Conservation (phyloP, 2,113 vertebrate genomes). For the Nesoenas mayeri region DNA sequence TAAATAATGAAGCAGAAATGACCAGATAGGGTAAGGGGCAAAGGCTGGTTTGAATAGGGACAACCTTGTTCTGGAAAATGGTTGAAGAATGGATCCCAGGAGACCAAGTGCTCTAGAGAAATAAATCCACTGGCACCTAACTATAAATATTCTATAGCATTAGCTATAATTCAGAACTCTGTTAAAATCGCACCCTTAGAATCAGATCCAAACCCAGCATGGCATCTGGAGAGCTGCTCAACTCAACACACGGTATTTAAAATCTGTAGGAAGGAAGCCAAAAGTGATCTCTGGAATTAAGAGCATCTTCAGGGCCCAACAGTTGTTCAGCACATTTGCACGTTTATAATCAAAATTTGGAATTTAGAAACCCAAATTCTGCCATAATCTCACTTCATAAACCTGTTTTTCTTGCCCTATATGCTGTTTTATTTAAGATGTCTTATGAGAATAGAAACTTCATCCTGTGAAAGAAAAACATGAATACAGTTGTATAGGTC, state of each 20-base stretch:
- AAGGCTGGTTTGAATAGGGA: not conserved
- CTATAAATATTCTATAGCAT: not conserved
- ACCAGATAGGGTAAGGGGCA: not conserved
- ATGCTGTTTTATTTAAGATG: not conserved
- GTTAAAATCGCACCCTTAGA: not conserved
- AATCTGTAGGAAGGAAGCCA: not conserved
- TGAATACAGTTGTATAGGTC: not conserved
- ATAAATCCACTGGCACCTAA: not conserved
- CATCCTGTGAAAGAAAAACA: not conserved
- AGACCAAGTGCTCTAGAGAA: not conserved
- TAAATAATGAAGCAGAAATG: not conserved
- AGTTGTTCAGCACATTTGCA: accelerated
- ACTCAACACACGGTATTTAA: not conserved
- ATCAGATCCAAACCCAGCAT: not conserved
- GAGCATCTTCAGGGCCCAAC: not conserved
- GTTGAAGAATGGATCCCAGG: not conserved
- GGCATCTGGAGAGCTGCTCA: not conserved
- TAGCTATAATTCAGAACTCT: not conserved
- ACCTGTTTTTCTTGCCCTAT: not conserved
- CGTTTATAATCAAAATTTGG: not conserved
- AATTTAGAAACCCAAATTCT: not conserved
- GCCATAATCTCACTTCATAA: not conserved
- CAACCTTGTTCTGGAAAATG: not conserved
- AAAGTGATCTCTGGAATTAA: not conserved
- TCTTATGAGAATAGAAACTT: not conserved